These are phyloP conservation scores for Megamerina dolium DNA, from an alignment of 2,888 invertebrate genomes.

Conservation along the genomic window DNA sequence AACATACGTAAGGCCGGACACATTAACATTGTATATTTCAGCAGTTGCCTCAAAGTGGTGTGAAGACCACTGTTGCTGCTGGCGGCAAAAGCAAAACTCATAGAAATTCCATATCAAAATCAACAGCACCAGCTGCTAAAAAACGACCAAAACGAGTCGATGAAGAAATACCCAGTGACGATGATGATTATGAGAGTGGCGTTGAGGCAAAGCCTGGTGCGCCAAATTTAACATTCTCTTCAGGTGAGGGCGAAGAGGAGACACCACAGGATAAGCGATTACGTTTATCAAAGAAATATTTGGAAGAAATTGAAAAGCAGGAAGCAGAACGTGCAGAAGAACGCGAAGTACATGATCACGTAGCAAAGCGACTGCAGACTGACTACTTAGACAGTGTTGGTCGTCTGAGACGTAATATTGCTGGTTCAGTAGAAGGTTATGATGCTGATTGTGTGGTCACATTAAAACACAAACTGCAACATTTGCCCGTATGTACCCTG, in stretches of 20 bases:
- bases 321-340: conserved; percentile 64
- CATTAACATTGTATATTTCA: background rate
- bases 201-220: conserved; percentile 39
- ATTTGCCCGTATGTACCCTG: conserved; percentile 71
- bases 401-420: conserved; percentile 67
- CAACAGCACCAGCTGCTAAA: conserved; percentile 40
- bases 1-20: no score
- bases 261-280: conserved; percentile 87
- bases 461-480: conserved; percentile 72
- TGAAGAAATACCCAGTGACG: conserved; percentile 62
- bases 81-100: conserved; percentile 21
- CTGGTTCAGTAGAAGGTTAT: conserved; percentile 55
- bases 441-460: conserved; percentile 50
- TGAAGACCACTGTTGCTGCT: conserved; percentile 3
- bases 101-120: conserved; percentile 11
- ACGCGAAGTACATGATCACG: conserved; percentile 55
- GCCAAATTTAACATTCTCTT: conserved; percentile 32
- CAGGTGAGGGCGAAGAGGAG: conserved; percentile 53
- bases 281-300: conserved; percentile 81
- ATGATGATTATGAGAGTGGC: conserved; percentile 57
- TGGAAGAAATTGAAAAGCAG: conserved; percentile 79
- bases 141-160: conserved; percentile 42
- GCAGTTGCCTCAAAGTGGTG: no score
- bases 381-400: conserved; percentile 85
- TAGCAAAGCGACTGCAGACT: conserved; percentile 68